These are phyloP conservation scores for Chesias legatella DNA, from an alignment of 2,888 invertebrate species.

Conservation along the genomic window DNA sequence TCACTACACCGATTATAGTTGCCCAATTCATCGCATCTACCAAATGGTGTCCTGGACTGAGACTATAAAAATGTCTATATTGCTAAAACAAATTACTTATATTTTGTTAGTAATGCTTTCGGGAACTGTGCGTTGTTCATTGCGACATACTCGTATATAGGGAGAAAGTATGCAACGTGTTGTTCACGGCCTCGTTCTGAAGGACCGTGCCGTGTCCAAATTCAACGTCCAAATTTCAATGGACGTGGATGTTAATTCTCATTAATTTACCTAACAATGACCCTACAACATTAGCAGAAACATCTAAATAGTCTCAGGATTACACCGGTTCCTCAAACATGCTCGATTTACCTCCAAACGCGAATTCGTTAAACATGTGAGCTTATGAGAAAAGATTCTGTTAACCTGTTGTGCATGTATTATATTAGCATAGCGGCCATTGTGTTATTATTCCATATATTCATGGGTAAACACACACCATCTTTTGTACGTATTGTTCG, in stretches of 20 bases:
- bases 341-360: slow-evolving; percentile 77
- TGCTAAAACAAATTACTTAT: neutral
- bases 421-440: slow-evolving; percentile 68
- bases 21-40: slow-evolving; percentile 56
- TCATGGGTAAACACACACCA: slow-evolving; percentile 80
- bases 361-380: slow-evolving; percentile 78
- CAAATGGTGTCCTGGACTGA: slow-evolving; percentile 54
- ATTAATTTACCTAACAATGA: slow-evolving; percentile 68
- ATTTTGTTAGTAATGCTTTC: neutral
- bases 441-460: slow-evolving; percentile 67
- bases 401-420: slow-evolving; percentile 71
- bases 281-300: slow-evolving; percentile 58
- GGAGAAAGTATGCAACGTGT: slow-evolving; percentile 25
- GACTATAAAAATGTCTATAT: no score
- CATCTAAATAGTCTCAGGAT: slow-evolving; percentile 73
- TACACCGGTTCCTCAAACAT: slow-evolving; percentile 61
- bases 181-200: slow-evolving; percentile 20
- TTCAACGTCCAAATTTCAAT: slow-evolving; percentile 37
- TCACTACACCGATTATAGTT: slow-evolving; percentile 73
- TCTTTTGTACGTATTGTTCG: slow-evolving; percentile 70
- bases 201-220: slow-evolving; percentile 34
- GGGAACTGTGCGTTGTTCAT: neutral
- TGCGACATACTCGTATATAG: slow-evolving; percentile 2
- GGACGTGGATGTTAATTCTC: slow-evolving; percentile 52
- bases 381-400: slow-evolving; percentile 69